These are phyloP conservation scores for Mustelus asterias DNA, from an alignment of 2,113 vertebrate genomes.

Conservation along the genomic window DNA sequence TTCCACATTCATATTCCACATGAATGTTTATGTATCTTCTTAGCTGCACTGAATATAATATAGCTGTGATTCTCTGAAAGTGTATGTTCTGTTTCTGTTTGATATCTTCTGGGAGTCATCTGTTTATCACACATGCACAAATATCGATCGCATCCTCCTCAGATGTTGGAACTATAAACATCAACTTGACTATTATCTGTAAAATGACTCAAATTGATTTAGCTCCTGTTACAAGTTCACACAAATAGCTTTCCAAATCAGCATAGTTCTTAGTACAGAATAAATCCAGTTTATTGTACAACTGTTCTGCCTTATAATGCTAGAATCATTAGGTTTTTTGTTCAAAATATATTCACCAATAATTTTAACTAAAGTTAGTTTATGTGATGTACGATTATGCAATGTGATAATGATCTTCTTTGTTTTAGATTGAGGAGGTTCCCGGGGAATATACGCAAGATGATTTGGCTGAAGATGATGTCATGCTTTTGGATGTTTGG, in stretches of 20 bases:
- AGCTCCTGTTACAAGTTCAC: not conserved
- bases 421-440: constrained; percentile 80
- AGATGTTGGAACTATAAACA: not conserved
- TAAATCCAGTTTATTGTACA: not conserved
- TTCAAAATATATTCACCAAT: not conserved
- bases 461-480: constrained; percentile 86
- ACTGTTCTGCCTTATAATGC: not conserved
- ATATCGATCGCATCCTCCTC: not conserved
- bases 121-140: not conserved
- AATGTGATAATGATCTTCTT: not conserved
- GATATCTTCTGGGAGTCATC: not conserved
- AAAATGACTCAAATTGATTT: too few relatives aligned
- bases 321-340: too few relatives aligned
- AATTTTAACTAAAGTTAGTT: not conserved
- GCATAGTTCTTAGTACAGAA: not conserved
- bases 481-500: constrained; percentile 86
- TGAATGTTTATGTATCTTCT: not conserved
- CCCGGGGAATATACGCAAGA: constrained; percentile 86
- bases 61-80: not conserved
- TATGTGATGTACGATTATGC: not conserved
- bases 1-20: not conserved
- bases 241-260: not conserved
- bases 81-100: not conserved
- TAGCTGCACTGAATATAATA: not conserved
- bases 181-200: not conserved